phyloP scores from a whole-genome alignment of 2,888 invertebrate genomes.

The Anoncus sp. region DNA sequence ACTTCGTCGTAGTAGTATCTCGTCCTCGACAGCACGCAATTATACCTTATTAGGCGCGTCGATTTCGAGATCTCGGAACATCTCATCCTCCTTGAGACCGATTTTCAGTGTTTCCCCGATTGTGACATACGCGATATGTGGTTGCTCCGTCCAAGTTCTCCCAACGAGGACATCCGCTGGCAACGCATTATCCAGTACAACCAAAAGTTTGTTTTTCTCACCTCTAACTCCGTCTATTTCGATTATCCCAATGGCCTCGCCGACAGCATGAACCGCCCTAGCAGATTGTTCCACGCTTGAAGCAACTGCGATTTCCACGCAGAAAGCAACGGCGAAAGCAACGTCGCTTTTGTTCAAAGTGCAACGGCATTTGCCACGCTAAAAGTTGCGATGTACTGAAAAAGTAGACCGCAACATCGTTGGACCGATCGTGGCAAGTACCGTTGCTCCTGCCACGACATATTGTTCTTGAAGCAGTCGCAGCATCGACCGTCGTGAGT shows the following conservation, averaged over 20 bases:
- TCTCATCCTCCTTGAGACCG: slow-evolving; percentile 3
- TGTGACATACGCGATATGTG: neutral
- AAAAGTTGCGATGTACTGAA: no score
- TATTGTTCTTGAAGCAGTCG: no score
- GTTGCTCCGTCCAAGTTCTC: slow-evolving; percentile 7
- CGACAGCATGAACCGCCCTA: slow-evolving; percentile 9
- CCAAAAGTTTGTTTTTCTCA: slow-evolving; percentile 2
- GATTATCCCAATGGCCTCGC: slow-evolving; percentile 9
- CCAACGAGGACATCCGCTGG: slow-evolving; percentile 7
- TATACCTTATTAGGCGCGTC: slow-evolving; percentile 14
- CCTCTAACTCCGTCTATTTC: slow-evolving; percentile 7
- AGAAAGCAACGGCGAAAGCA: no score
- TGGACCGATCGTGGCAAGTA: no score
- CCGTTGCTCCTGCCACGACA: no score
- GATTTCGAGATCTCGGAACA: neutral
- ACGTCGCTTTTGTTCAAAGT: no score
- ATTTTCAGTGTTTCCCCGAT: neutral
- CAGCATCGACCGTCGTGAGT: no score
- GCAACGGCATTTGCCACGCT: no score
- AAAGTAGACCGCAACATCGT: no score
- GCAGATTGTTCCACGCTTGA: no score
- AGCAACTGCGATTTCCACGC: no score
- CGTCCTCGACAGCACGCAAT: slow-evolving; percentile 13
- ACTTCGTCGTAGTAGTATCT: neutral
- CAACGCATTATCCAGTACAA: neutral